These are phyloP conservation scores for Rhingia rostrata DNA, from an alignment of 2,888 invertebrate genomes.

Conservation along the genomic window DNA sequence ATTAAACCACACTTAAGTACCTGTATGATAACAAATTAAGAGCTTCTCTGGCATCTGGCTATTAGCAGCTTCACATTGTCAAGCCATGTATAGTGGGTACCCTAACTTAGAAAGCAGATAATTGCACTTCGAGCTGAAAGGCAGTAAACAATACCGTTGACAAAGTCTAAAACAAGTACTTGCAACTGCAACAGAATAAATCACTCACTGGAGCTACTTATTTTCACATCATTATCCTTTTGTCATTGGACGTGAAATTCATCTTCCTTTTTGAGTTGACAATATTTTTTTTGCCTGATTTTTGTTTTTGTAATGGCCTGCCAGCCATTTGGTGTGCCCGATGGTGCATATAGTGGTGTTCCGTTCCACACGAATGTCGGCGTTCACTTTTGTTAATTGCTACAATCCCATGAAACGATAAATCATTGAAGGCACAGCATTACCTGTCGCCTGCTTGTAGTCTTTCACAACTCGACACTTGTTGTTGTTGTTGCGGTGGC, in stretches of 20 bases:
- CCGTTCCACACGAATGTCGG: constrained; percentile 59
- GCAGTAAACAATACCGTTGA: constrained; percentile 38
- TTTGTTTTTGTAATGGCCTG: not conserved
- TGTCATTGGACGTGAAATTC: constrained; percentile 58
- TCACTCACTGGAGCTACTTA: constrained; percentile 43
- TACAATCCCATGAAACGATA: constrained; percentile 73
- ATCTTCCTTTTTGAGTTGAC: constrained; percentile 60
- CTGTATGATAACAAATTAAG: no score
- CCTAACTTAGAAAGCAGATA: constrained; percentile 41
- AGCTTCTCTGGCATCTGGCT: no score
- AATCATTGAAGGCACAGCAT: constrained; percentile 73
- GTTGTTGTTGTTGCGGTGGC: constrained; percentile 44
- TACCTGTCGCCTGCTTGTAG: constrained; percentile 70
- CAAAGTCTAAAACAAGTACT: constrained; percentile 46
- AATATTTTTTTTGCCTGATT: constrained; percentile 2
- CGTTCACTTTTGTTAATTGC: constrained; percentile 75
- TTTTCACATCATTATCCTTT: constrained; percentile 63
- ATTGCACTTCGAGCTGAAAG: constrained; percentile 9
- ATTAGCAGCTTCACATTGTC: no score
- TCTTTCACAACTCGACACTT: constrained; percentile 75
- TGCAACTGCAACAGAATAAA: constrained; percentile 53
- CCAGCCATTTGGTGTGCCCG: not conserved
- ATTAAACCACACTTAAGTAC: no score
- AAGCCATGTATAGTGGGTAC: no score
- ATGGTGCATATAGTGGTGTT: constrained; percentile 37